Conservation (phyloP, 2,797 vertebrate genomes). For the Onychomys arenicola region DNA sequence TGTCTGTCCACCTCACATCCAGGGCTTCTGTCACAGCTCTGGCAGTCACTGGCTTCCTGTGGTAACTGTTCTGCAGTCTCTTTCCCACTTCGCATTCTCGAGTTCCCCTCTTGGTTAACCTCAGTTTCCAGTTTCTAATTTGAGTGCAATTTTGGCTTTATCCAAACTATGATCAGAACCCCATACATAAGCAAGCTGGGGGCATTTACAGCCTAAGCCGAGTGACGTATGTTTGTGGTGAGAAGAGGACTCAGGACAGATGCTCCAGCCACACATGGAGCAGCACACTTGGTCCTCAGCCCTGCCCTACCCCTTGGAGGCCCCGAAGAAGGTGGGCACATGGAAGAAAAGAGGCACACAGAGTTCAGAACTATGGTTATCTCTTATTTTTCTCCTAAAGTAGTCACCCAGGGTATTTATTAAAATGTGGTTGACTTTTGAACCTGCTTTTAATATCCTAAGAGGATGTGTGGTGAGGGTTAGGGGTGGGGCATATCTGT, state of each 20-base stretch:
- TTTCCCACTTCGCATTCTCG: not conserved
- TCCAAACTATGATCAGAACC: not conserved
- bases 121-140: not conserved
- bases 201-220: not conserved
- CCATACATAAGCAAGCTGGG: not conserved
- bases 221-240: not conserved
- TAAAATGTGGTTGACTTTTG: not conserved
- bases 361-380: not conserved
- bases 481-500: not conserved
- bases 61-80: not conserved
- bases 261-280: not conserved
- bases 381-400: not conserved
- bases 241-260: not conserved
- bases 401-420: not conserved
- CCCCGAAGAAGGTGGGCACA: no score
- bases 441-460: not conserved
- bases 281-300: not conserved
- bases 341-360: not conserved
- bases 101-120: not conserved
- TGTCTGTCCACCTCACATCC: not conserved
- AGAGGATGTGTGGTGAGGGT: not conserved
- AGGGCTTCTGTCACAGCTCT: not conserved
- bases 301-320: not conserved
- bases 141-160: slow-evolving; percentile 9
- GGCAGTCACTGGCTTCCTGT: not conserved